Evolutionary conservation across 1,140 invertebrate genomes (phyloP).

Genomic region (Akabosia matsudoensis): DNA sequence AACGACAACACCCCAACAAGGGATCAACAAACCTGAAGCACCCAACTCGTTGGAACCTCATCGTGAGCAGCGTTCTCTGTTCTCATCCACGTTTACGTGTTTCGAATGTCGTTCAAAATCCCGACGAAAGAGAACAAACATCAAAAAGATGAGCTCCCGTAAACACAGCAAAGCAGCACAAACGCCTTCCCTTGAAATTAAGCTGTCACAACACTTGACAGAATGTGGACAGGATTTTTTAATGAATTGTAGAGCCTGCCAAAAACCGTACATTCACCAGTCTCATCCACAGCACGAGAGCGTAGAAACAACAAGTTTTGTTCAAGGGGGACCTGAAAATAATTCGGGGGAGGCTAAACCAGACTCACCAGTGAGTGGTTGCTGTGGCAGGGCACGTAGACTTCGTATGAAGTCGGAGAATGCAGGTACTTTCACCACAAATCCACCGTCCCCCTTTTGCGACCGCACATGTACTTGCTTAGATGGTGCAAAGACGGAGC

Average conservation of each 20-base stretch:
- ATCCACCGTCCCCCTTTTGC: conserved; percentile 23
- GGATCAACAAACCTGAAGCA: not conserved
- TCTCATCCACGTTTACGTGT: too few species aligned
- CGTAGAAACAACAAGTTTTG: not conserved
- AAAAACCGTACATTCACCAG: not conserved
- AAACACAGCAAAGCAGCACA: not conserved
- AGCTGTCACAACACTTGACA: not conserved
- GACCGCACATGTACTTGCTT: not conserved
- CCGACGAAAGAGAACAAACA: too few species aligned
- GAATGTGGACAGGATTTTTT: not conserved
- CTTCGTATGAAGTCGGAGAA: not conserved
- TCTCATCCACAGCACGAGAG: not conserved
- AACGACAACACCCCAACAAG: not conserved
- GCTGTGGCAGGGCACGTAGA: not conserved
- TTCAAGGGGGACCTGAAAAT: not conserved
- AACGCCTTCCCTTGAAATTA: not conserved
- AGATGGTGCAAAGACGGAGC: conserved; percentile 19
- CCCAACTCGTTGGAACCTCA: not conserved
- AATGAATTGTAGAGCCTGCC: not conserved
- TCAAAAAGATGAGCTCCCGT: too few species aligned
- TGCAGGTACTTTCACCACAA: not conserved
- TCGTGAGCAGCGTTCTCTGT: not conserved
- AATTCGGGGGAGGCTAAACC: not conserved
- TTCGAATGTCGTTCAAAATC: too few species aligned
- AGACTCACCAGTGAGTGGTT: not conserved